Evolutionary conservation across 2,888 invertebrate species (phyloP).

Genomic region (Erebia aethiops): DNA sequence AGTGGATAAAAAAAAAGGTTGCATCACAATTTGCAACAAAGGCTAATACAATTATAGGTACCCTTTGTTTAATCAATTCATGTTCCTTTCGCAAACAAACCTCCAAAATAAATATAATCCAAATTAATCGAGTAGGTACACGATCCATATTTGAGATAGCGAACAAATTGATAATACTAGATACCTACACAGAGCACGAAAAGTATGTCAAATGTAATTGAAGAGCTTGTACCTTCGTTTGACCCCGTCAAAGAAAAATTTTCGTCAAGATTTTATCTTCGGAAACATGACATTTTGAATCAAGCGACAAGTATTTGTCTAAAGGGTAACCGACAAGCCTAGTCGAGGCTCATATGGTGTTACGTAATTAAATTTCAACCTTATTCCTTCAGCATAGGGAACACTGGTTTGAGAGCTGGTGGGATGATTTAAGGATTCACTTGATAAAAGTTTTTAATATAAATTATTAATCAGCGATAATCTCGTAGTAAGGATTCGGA

Average conservation of each 20-base stretch:
- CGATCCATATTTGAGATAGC: constrained; percentile 29
- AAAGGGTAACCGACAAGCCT: constrained; percentile 41
- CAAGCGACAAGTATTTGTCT: constrained; percentile 78
- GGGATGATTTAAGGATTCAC: not conserved
- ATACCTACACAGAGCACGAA: constrained; percentile 28
- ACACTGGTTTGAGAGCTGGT: not conserved
- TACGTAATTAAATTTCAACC: constrained; percentile 44
- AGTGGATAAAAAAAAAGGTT: too few species aligned
- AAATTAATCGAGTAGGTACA: constrained; percentile 23
- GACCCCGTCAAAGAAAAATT: constrained; percentile 76
- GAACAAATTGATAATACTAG: constrained; percentile 30
- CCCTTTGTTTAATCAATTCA: constrained; percentile 14
- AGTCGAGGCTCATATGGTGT: constrained; percentile 52
- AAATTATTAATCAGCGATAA: too few species aligned
- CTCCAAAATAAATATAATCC: constrained; percentile 47
- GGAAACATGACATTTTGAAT: constrained; percentile 76
- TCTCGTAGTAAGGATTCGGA: too few species aligned
- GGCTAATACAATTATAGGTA: constrained; percentile 13
- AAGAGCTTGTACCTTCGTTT: constrained; percentile 67
- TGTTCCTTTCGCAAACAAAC: constrained; percentile 32
- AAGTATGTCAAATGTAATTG: constrained; percentile 77
- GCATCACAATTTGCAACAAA: constrained; percentile 1
- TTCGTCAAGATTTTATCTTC: constrained; percentile 75
- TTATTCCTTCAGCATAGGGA: constrained; percentile 37
- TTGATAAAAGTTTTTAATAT: not conserved